These are phyloP conservation scores for Leucophora obtusa DNA, from an alignment of 2,888 invertebrate genomes.

Conservation along the genomic window DNA sequence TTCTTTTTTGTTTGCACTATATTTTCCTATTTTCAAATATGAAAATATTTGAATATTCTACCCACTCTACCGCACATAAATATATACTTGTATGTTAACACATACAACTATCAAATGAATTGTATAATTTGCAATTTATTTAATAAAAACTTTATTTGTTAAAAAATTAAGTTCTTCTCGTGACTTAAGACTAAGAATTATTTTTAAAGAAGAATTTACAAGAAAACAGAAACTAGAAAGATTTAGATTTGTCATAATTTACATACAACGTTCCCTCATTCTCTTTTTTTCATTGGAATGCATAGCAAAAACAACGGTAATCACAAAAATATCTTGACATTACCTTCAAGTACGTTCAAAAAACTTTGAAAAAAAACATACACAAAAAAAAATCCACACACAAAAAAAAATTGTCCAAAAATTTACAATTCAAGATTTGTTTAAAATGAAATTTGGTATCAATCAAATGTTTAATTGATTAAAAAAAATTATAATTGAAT, in stretches of 20 bases:
- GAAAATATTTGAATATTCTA: too few relatives aligned
- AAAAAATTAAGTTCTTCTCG: neutral
- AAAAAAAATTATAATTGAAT: too few relatives aligned
- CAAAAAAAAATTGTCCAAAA: too few relatives aligned
- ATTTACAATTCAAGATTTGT: too few relatives aligned
- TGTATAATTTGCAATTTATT: neutral
- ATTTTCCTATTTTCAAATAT: too few relatives aligned
- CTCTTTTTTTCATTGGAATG: neutral
- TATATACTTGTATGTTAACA: too few relatives aligned
- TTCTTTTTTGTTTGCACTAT: too few relatives aligned
- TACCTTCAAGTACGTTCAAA: conserved; percentile 37
- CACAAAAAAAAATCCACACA: too few relatives aligned
- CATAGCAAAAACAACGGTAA: conserved; percentile 8
- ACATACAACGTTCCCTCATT: neutral
- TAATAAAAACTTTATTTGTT: neutral
- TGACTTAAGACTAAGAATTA: neutral
- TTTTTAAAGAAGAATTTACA: neutral
- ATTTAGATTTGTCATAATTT: conserved; percentile 23
- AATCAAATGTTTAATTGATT: too few relatives aligned
- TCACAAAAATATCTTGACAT: conserved; percentile 12
- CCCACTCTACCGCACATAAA: too few relatives aligned
- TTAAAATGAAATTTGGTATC: too few relatives aligned
- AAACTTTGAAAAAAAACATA: conserved; percentile 25
- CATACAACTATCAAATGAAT: too few relatives aligned
- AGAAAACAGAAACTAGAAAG: conserved; percentile 1